phyloP scores from a whole-genome alignment of 2,113 vertebrate genomes.

The Aplodontia rufa region DNA sequence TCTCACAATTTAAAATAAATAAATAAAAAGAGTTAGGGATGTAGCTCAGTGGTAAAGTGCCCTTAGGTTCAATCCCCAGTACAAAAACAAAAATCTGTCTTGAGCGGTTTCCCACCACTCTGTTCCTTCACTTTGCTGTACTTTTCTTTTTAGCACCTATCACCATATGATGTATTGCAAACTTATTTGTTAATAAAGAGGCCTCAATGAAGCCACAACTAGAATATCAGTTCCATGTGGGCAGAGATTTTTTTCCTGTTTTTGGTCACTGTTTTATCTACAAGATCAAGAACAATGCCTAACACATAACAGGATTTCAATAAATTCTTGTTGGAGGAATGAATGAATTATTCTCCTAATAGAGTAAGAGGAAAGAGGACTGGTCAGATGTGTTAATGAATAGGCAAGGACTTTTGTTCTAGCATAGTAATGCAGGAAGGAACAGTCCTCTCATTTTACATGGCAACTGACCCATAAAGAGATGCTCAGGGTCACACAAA shows the following conservation, averaged over 20 bases:
- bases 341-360: neutral
- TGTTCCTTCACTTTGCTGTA: neutral
- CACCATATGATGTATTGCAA: neutral
- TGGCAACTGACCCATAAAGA: neutral
- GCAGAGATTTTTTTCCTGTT: slow-evolving; percentile 29
- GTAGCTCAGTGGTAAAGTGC: neutral
- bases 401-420: neutral
- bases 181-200: neutral
- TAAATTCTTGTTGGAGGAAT: slow-evolving; percentile 38
- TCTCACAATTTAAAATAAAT: neutral
- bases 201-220: neutral
- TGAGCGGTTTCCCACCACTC: slow-evolving; percentile 11
- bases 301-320: neutral
- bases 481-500: neutral
- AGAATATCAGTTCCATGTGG: slow-evolving; percentile 20
- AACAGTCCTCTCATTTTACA: neutral
- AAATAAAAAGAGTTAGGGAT: neutral
- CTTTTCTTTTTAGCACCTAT: slow-evolving; percentile 40
- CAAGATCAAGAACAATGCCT: neutral
- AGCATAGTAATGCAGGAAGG: neutral
- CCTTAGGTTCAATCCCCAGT: neutral
- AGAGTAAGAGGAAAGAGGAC: neutral
- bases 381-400: neutral
- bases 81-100: neutral
- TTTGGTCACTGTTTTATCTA: slow-evolving; percentile 38